Percentiles rank a stretch among this genome's conserved stretches.
phyloP scores from a whole-genome alignment of 2,113 vertebrate genomes.

The Siniperca chuatsi region DNA sequence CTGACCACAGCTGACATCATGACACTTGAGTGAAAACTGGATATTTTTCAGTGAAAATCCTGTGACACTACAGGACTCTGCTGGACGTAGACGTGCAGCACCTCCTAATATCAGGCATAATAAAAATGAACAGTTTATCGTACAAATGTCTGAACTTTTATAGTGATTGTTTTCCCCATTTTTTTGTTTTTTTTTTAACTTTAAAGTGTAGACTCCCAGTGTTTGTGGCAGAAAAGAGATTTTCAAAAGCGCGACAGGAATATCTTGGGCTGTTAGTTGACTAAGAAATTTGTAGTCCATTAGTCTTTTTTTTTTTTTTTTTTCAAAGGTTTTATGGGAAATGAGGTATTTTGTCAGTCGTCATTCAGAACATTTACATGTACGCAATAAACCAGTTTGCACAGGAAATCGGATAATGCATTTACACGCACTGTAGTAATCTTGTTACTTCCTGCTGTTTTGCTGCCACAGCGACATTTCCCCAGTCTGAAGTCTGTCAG shows the following conservation, averaged over 20 bases:
- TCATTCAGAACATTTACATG: not conserved
- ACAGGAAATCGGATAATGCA: not conserved
- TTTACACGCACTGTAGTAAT: not conserved
- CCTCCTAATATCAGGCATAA: not conserved
- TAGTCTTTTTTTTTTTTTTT: not conserved
- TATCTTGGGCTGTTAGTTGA: too few species aligned
- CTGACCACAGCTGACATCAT: not conserved
- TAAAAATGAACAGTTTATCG: not conserved
- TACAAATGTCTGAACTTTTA: not conserved
- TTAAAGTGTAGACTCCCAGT: not conserved
- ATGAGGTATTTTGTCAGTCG: not conserved
- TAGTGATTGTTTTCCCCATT: not conserved
- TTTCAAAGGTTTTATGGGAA: not conserved
- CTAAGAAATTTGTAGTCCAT: too few species aligned
- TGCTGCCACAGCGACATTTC: not conserved
- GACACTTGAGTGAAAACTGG: not conserved
- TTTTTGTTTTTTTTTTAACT: not conserved
- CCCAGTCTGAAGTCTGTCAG: not conserved
- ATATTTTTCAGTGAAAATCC: not conserved
- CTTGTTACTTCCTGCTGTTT: not conserved
- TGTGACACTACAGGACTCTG: not conserved
- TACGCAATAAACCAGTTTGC: not conserved
- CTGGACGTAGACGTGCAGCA: not conserved
- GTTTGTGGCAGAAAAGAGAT: not conserved
- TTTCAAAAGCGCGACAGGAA: not conserved